A percentile compares a stretch with the other conserved stretches of the same genome.
phyloP scores from a whole-genome alignment of 2,113 vertebrate genomes.

The Rallus limicola region DNA sequence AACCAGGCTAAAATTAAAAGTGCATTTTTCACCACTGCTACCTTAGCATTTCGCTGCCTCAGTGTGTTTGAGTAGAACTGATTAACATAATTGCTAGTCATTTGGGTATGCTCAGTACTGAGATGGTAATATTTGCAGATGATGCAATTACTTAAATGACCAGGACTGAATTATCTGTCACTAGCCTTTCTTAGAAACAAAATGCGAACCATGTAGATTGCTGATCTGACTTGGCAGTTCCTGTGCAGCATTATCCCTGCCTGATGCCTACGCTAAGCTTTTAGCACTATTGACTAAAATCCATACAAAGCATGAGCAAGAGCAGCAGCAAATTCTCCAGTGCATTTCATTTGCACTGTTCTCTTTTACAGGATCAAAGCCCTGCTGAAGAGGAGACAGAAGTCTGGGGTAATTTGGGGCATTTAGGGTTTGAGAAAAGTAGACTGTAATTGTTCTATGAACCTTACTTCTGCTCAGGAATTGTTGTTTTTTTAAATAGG shows the following conservation, averaged over 20 bases:
- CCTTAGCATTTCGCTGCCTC: constrained; percentile 1
- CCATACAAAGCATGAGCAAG: background rate
- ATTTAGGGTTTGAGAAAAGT: background rate
- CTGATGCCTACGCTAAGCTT: background rate
- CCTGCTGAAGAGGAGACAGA: background rate
- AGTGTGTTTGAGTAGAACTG: background rate
- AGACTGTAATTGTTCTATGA: background rate
- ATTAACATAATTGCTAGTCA: constrained; percentile 30
- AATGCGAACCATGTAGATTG: background rate
- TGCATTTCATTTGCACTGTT: background rate
- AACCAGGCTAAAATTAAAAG: constrained; percentile 19
- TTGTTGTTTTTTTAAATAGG: background rate
- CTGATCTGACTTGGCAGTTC: constrained; percentile 10
- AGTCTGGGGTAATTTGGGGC: background rate
- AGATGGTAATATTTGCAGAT: constrained; percentile 41
- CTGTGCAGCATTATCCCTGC: background rate
- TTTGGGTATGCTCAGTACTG: background rate
- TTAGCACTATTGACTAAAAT: constrained; percentile 4
- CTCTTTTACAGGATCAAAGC: background rate
- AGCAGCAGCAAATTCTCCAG: background rate
- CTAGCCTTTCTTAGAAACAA: constrained; percentile 2
- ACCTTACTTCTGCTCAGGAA: background rate
- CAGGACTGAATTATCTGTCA: constrained; percentile 25
- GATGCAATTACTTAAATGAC: constrained; percentile 44
- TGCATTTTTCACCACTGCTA: background rate